Percentiles rank a stretch among this genome's conserved stretches.
phyloP scores from a whole-genome alignment of 2,888 invertebrate genomes.

The Ligdia adustata region DNA sequence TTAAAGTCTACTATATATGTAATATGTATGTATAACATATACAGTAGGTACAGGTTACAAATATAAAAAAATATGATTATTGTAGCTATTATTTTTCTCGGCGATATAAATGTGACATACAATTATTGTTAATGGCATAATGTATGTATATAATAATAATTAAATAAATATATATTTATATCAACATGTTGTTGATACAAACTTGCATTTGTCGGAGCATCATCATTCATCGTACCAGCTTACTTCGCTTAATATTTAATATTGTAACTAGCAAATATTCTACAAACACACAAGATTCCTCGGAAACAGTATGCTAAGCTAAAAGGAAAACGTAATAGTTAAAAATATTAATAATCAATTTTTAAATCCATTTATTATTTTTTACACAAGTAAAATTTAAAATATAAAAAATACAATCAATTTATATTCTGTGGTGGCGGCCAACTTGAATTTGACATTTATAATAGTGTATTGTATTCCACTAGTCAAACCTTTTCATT shows the following conservation, averaged over 20 bases:
- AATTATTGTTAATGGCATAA: constrained; percentile 18
- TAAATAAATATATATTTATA: constrained; percentile 8
- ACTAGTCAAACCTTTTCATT: no score
- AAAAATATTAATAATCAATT: no score
- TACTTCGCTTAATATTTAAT: constrained; percentile 16
- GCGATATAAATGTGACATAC: constrained; percentile 3
- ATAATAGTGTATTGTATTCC: no score
- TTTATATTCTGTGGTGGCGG: no score
- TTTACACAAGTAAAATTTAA: no score
- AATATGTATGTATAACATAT: neutral
- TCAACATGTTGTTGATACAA: constrained; percentile 20
- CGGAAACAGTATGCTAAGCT: no score
- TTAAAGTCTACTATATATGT: no score
- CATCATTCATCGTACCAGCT: constrained; percentile 16
- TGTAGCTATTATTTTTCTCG: neutral
- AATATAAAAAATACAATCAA: no score
- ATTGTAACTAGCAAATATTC: constrained; percentile 26
- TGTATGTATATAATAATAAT: neutral
- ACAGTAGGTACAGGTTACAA: constrained; percentile 1
- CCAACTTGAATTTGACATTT: no score
- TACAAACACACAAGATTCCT: no score
- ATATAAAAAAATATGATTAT: constrained; percentile 13
- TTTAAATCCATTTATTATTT: no score
- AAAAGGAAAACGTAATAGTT: no score
- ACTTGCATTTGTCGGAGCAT: constrained; percentile 29